These are phyloP conservation scores for Tanytarsus gracilentus DNA, from an alignment of 2,888 invertebrate genomes.

Conservation along the genomic window DNA sequence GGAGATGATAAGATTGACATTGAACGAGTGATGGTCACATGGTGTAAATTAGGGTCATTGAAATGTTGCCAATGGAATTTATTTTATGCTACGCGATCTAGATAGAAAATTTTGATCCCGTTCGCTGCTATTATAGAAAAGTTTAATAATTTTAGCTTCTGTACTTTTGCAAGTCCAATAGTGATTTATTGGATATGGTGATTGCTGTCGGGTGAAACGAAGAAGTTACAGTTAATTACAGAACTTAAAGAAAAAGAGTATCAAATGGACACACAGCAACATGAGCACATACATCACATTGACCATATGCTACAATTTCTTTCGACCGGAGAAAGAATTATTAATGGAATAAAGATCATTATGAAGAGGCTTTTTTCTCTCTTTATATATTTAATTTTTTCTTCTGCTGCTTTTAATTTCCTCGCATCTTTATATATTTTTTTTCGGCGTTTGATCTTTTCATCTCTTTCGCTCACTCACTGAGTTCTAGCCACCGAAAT, in stretches of 20 bases:
- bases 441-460: too few relatives aligned
- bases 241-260: constrained; percentile 9
- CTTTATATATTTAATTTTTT: not conserved
- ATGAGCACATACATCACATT: constrained; percentile 14
- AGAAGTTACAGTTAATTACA: constrained; percentile 28
- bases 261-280: constrained; percentile 26
- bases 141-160: too few relatives aligned
- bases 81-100: too few relatives aligned
- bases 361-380: constrained; percentile 9
- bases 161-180: too few relatives aligned
- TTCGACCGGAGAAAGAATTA: not conserved
- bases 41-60: not conserved
- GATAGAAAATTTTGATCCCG: too few relatives aligned
- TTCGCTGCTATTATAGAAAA: too few relatives aligned
- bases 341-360: constrained; percentile 29
- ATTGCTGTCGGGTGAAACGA: too few relatives aligned
- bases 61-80: too few relatives aligned
- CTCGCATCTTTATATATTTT: not conserved
- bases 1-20: too few relatives aligned
- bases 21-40: not conserved
- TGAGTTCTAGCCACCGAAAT: too few relatives aligned
- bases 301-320: constrained; percentile 27
- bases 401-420: not conserved
- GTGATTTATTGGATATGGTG: too few relatives aligned
- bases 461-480: too few relatives aligned